Evolutionary conservation across 2,113 vertebrate species (phyloP), one percentile per base, ranked within the genome.

Genomic region (Puffinus mauretanicus): DNA sequence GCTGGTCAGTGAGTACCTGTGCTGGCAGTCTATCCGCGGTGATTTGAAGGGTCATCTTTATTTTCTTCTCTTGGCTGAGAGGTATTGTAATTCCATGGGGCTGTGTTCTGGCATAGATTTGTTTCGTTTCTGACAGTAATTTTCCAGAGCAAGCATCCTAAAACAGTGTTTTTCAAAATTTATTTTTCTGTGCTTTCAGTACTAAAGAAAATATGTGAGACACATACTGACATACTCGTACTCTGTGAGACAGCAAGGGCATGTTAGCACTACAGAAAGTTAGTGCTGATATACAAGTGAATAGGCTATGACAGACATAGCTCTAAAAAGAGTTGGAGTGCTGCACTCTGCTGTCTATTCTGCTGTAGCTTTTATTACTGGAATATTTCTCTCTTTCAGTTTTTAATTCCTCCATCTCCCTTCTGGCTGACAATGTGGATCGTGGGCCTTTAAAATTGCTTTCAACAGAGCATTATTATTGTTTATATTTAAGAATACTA

Each of bases 211-310:
- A 24, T 16, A 36, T 0, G 13, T 5, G 44, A 69, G 77, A 42
- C 3, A 11, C 16, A 19, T 6, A 13, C 11, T 73, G 26, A 11
- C 27, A 1, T 30, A 3, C 4, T 61, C 1, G 0, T 44, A 8
- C 40, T 77, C 40, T 32, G 70, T 9, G 85, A 76, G 44, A 64
- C 19, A 46, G 11, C 10, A 36, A 61, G 36, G 46, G 19, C 29
- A 5, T 16, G 42, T 38, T 27, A 52, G 44, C 4, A 2, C 44
- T n/a, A 14, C 3, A 9, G 58, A 52, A 70, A 58, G 60, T 36
- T 38, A 57, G 54, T 72, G 69, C 77, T 87, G 65, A n/a, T 44
- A 27, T 1, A 16, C 27, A 21, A 6, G 2, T 46, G 64, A 70
- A 60, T 3, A 24, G 91, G 47, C 42, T 73, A 4, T 11, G 83